phyloP scores from a whole-genome alignment of 2,888 invertebrate species.

The Eutolmus rufibarbis region DNA sequence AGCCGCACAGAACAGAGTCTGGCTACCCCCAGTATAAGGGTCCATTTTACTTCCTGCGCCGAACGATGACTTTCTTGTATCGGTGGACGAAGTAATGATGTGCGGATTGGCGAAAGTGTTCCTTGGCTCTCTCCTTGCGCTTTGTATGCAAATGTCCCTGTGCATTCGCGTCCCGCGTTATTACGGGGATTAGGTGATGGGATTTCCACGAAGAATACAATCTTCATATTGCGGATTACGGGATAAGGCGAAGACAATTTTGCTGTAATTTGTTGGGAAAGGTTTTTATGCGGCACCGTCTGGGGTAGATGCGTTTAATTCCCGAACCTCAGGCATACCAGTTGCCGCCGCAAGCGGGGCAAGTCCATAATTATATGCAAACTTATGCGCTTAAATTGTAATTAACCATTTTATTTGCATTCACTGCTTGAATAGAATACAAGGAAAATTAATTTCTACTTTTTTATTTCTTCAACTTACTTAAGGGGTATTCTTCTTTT shows the following conservation, averaged over 20 bases:
- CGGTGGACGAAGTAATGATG: slow-evolving; percentile 35
- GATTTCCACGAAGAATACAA: slow-evolving; percentile 35
- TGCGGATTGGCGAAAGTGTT: slow-evolving; percentile 39
- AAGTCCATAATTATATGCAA: background rate
- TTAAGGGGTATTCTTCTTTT: background rate
- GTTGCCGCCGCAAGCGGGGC: background rate
- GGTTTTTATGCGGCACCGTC: background rate
- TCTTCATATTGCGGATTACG: slow-evolving; percentile 37
- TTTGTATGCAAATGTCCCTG: slow-evolving; percentile 32
- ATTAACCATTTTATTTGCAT: background rate
- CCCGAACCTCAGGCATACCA: background rate
- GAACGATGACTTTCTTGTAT: slow-evolving; percentile 38
- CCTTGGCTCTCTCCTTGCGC: slow-evolving; percentile 34
- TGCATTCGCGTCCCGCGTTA: slow-evolving; percentile 23
- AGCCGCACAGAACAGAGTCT: slow-evolving; percentile 10
- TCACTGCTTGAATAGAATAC: background rate
- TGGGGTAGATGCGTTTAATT: background rate
- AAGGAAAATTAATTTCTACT: background rate
- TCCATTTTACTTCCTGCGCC: slow-evolving; percentile 33
- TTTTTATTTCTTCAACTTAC: background rate
- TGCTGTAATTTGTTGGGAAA: slow-evolving; percentile 30
- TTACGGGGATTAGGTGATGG: slow-evolving; percentile 29
- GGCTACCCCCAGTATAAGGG: slow-evolving; percentile 5
- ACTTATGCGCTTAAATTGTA: background rate
- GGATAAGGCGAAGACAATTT: slow-evolving; percentile 38